Percentiles rank a stretch among this genome's conserved stretches.
phyloP scores from a whole-genome alignment of 1,140 invertebrate genomes.

The Cyrtorhinus lividipennis region DNA sequence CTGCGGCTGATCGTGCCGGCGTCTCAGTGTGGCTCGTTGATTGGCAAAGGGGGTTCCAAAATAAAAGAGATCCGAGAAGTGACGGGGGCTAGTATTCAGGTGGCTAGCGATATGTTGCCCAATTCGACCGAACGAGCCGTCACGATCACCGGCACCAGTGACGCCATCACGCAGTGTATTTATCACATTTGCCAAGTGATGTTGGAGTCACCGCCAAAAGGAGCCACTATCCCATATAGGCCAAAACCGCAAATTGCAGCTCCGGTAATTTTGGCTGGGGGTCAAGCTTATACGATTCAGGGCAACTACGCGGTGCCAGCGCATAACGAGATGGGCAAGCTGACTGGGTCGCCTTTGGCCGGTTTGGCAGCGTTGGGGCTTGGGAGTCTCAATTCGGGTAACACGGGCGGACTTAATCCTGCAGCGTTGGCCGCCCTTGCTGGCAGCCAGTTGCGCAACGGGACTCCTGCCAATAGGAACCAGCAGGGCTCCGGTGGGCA shows the following conservation, averaged over 20 bases:
- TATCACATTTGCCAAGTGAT: slow-evolving; percentile 99
- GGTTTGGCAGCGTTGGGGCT: slow-evolving; percentile 70
- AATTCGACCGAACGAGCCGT: slow-evolving; percentile 98
- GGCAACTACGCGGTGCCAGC: slow-evolving; percentile 88
- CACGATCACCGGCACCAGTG: slow-evolving; percentile 92
- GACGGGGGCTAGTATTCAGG: slow-evolving; percentile 81
- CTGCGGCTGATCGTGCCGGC: slow-evolving; percentile 94
- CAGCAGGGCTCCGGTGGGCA: slow-evolving; percentile 53
- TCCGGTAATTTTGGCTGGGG: slow-evolving; percentile 87
- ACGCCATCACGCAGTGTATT: slow-evolving; percentile 97
- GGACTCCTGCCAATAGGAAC: slow-evolving; percentile 30
- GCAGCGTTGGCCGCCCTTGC: slow-evolving; percentile 77
- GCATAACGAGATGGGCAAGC: slow-evolving; percentile 69
- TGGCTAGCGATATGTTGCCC: slow-evolving; percentile 97
- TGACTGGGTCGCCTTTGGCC: slow-evolving; percentile 71
- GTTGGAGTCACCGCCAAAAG: slow-evolving; percentile 98
- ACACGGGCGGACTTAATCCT: slow-evolving; percentile 70
- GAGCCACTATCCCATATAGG: slow-evolving; percentile 96
- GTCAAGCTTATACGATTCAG: slow-evolving; percentile 91
- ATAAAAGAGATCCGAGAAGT: slow-evolving; percentile 88
- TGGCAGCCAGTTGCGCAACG: slow-evolving; percentile 71
- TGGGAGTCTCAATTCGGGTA: slow-evolving; percentile 59
- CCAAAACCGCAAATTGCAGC: slow-evolving; percentile 89
- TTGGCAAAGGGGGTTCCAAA: slow-evolving; percentile 89
- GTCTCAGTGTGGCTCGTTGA: slow-evolving; percentile 96